Evolutionary conservation across 2,113 vertebrate species (phyloP), one percentile per base, ranked within the genome.

Genomic region (Zingel zingel): DNA sequence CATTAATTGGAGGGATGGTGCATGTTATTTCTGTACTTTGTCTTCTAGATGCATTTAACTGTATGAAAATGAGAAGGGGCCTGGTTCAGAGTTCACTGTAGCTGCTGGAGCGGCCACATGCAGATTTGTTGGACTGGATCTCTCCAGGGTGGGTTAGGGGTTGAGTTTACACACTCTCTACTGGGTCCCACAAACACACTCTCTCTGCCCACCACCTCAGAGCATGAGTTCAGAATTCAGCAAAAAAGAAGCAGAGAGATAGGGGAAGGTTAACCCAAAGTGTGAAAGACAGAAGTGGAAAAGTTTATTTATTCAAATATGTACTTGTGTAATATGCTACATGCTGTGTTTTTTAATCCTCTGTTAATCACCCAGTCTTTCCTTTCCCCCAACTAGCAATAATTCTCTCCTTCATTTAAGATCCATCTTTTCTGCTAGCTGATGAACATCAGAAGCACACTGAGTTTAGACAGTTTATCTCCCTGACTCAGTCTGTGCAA

Each of bases 71-170:
- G 53, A 10, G 13, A 80, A n/a, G 9, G 16, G 4, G 5, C 15
- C 54, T 47, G 6, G 27, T 67, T 45, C 19, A 47, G 27, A 30
- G 56, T 66, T 51, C 48, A 63, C 33, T 50, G 62, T 47, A 62
- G 57, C 62, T 64, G 56, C 56, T 54, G 39, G 51, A 43, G 59
- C 43, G 66, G 19, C 53, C n/a, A 54, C 75, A 81, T 87, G 58
- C 50, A 85, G 83, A 70, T 88, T 72, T 79, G 73, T 82, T 76
- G 53, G 36, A 76, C 23, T 68, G 30, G 47, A 65, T 74, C 39
- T 86, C 78, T 72, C 36, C 2, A 30, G 81, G 63, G 78, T 81
- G 80, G 74, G 74, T 87, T 50, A 79, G 39, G 36, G 86, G 75
- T 91, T 19, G 43, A 76, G 76, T 81, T 77, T 85, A 87, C 76